A percentile compares a stretch with the other conserved stretches of the same genome.
phyloP scores from a whole-genome alignment of 2,888 invertebrate genomes.

The Chromoteleia sp. region DNA sequence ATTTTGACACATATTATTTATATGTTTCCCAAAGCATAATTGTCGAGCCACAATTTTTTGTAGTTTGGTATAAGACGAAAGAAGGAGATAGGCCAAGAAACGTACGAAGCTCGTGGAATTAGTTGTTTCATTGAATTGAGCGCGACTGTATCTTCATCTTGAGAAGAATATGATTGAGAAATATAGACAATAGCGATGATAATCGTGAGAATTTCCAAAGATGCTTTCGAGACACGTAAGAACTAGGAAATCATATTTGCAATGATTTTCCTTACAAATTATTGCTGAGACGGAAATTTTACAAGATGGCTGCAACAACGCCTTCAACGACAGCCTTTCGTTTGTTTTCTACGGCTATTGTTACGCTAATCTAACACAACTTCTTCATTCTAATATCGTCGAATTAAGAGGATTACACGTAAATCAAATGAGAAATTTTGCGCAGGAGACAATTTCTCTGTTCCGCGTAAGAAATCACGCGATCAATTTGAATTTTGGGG shows the following conservation, averaged over 20 bases:
- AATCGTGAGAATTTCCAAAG: conserved; percentile 59
- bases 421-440: conserved; percentile 31
- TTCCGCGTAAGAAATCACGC: no score
- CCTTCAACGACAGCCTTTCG: conserved; percentile 38
- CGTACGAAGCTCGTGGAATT: conserved; percentile 29
- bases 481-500: no score
- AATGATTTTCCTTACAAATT: conserved; percentile 59
- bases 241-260: conserved; percentile 62
- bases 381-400: conserved; percentile 8
- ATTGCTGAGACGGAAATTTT: conserved; percentile 39
- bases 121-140: conserved; percentile 49
- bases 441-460: background rate
- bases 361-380: conserved; percentile 27
- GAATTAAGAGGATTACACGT: conserved; percentile 27
- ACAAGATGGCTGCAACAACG: conserved; percentile 40
- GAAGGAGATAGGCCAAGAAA: conserved; percentile 29
- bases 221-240: conserved; percentile 44
- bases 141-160: conserved; percentile 60
- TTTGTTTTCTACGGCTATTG: conserved; percentile 58
- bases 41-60: conserved; percentile 5
- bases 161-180: conserved; percentile 66
- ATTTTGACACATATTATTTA: conserved; percentile 21
- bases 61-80: background rate
- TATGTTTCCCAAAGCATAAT: conserved; percentile 3
- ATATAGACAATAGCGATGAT: conserved; percentile 64